phyloP scores from a whole-genome alignment of 2,888 invertebrate species.

The Ceraclea dissimilis region DNA sequence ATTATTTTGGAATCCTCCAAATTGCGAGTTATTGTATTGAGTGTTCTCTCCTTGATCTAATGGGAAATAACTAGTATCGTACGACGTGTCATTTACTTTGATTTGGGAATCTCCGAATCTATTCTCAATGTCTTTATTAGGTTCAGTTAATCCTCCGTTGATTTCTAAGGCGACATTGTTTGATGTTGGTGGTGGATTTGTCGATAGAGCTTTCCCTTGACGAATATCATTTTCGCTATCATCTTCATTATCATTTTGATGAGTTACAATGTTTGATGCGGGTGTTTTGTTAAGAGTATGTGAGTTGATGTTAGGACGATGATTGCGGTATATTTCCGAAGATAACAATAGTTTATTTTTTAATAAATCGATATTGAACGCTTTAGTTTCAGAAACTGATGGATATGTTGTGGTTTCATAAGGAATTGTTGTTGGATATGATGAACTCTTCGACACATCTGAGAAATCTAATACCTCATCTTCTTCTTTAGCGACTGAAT shows the following conservation, averaged over 20 bases:
- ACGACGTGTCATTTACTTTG: neutral
- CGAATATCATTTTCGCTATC: constrained; percentile 16
- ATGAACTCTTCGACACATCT: constrained; percentile 48
- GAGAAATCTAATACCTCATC: constrained; percentile 74
- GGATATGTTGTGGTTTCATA: constrained; percentile 17
- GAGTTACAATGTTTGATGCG: constrained; percentile 26
- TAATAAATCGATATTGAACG: constrained; percentile 28
- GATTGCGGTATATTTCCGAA: constrained; percentile 17
- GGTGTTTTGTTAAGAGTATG: constrained; percentile 25
- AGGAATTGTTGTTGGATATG: constrained; percentile 29
- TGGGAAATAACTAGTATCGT: constrained; percentile 22
- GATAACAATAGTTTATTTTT: constrained; percentile 21
- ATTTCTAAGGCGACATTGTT: constrained; percentile 42
- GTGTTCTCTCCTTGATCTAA: constrained; percentile 33
- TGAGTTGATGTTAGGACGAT: constrained; percentile 10
- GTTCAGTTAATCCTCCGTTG: constrained; percentile 39
- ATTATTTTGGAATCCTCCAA: constrained; percentile 44
- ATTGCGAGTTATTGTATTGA: constrained; percentile 35
- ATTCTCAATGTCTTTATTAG: constrained; percentile 11
- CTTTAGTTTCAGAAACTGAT: constrained; percentile 28
- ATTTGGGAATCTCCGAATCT: neutral
- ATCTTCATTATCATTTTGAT: constrained; percentile 20
- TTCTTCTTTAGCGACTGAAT: constrained; percentile 56
- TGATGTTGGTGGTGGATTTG: constrained; percentile 34
- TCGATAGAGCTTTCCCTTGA: constrained; percentile 32